Evolutionary conservation across 2,113 vertebrate species (phyloP), one percentile per base, ranked within the genome.

Genomic region (Uropsilus gracilis): DNA sequence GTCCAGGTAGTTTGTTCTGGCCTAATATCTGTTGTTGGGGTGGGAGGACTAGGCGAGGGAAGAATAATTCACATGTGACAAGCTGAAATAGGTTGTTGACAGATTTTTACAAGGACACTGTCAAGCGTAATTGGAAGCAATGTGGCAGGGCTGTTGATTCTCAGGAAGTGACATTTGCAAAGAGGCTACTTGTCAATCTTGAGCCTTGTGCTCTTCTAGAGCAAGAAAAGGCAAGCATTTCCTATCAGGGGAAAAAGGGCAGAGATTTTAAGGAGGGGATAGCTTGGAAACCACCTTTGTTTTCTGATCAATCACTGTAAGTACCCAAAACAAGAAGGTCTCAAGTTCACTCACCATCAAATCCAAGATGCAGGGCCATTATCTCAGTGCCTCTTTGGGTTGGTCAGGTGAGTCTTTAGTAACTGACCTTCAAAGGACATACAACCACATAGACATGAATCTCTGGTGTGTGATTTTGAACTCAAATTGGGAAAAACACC

Each of bases 121-220:
- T 96, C 96, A 96, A 90, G 63, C 44, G 53, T 95, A 94, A 96
- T 95, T 95, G 86, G 89, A 95, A 95, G 50, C 86, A 80, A 91
- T 81, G 91, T 91, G 95, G 46, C 75, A 89, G 92, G 78, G 64
- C 44, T 59, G 50, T 63, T 95, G 94, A 89, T 86, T 95, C 86
- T 48, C 20, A 44, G 69, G 28, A 95, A 96, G n/a, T 95, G 94
- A 95, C 86, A 97, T 63, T 48, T 89, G 46, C 69, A 91, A 94
- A 94, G 89, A 91, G 82, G 46, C 55, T 69, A 72, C 76, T 72
- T 95, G 94, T 95, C 95, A 96, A 76, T 95, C 95, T 86, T 24
- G 57, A 75, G 30, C 42, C 61, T 57, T 1, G 2, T 80, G n/a
- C 4, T 90, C 64, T 89, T 37, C 39, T 8, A 55, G 7, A 71